Conservation (phyloP, 2,797 vertebrate genomes). For the Hybognathus amarus region DNA sequence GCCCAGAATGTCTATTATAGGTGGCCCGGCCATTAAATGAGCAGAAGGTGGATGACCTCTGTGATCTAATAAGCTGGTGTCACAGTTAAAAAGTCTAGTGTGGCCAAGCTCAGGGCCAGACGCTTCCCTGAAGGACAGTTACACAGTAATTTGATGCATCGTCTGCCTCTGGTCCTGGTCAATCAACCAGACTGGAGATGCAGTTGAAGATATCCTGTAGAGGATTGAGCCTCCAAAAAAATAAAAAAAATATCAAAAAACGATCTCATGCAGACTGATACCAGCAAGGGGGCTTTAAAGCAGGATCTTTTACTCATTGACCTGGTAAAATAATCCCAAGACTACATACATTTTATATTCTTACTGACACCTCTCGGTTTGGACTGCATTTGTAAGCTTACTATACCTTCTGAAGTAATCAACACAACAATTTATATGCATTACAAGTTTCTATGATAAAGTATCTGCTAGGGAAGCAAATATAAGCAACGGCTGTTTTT, state of each 20-base stretch:
- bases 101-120: slow-evolving; percentile 67
- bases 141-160: slow-evolving; percentile 72
- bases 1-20: slow-evolving; percentile 71
- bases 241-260: slow-evolving; percentile 51
- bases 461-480: slow-evolving; percentile 12
- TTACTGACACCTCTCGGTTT: background rate
- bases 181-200: slow-evolving; percentile 63
- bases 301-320: slow-evolving; percentile 5
- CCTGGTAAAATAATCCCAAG: slow-evolving; percentile 20
- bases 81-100: slow-evolving; percentile 73
- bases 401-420: slow-evolving; percentile 11
- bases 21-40: slow-evolving; percentile 67
- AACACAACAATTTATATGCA: slow-evolving; percentile 6
- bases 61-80: slow-evolving; percentile 77
- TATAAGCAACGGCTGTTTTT: slow-evolving; percentile 16
- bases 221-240: slow-evolving; percentile 60
- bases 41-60: slow-evolving; percentile 72
- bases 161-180: slow-evolving; percentile 61
- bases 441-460: background rate
- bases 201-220: slow-evolving; percentile 57
- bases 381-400: background rate
- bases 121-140: slow-evolving; percentile 67
- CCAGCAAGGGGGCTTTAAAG: background rate
- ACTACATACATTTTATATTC: slow-evolving; percentile 4
- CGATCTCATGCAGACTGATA: slow-evolving; percentile 45